Evolutionary conservation across 2,797 vertebrate genomes (phyloP), one percentile per base, ranked within the genome.

Genomic region (Psittacula derbiana): DNA sequence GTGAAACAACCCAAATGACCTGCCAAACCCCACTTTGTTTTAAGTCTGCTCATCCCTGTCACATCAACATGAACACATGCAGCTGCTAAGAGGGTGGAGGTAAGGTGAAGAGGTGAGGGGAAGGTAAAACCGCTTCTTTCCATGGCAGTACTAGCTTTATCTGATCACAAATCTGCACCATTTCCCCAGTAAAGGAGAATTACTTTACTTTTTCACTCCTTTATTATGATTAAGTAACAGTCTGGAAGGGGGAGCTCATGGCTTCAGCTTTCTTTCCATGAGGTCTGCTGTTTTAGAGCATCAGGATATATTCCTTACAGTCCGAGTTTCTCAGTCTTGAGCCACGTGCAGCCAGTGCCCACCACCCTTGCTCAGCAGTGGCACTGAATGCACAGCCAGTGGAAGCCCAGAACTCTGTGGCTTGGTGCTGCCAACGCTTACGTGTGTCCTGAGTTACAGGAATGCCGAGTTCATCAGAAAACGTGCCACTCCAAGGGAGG

Each of bases 281-380:
- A 80, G 16, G 4, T 40, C 41, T 52, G 40, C 41, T 67, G 28
- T 3, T 46, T n/a, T 8, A 27, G 58, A 78, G 40, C 41, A 25
- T 33, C 44, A 25, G 71, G 19, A 19, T 53, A 2, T 6, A 6
- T 46, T 57, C 52, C 65, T 74, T 20, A 16, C 7, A 3, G 23
- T 38, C 49, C 0, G 2, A 41, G 13, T 53, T 64, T 50, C 81
- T 57, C 52, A 30, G 0, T 25, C 28, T 15, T 18, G 28, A 53
- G 43, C 19, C 20, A 2, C 2, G 0, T 1, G 13, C 33, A 17
- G 47, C 31, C 0, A 0, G 16, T 44, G 17, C 27, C 50, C 27
- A 10, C 27, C 25, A 27, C 7, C 19, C 8, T 46, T 28, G 24
- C 65, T 61, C 8, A 1, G 16, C 4, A 61, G 46, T 6, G 31